Evolutionary conservation across 2,888 invertebrate genomes (phyloP).

Genomic region (Temnothorax ravouxi): DNA sequence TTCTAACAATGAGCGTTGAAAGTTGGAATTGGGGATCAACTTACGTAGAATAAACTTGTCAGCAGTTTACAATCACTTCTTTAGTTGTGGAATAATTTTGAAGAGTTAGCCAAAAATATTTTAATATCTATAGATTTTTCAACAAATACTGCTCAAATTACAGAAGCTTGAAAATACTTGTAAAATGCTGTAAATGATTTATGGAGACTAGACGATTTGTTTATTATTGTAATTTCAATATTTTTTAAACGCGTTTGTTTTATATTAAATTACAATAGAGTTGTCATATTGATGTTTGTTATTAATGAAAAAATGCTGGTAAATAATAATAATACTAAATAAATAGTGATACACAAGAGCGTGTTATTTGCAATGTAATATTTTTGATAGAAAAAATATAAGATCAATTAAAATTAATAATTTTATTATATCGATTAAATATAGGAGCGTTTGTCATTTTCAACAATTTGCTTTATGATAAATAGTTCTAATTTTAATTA

Average conservation of each 20-base stretch:
- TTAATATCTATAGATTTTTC: background rate
- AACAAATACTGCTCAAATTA: background rate
- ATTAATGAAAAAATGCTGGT: background rate
- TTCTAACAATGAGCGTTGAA: background rate
- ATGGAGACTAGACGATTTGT: background rate
- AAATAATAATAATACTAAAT: background rate
- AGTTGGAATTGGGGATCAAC: conserved; percentile 42
- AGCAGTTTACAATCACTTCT: conserved; percentile 19
- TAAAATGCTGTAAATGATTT: background rate
- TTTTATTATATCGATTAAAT: background rate
- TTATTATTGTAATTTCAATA: background rate
- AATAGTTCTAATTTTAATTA: background rate
- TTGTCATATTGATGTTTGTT: background rate
- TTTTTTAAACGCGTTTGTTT: background rate
- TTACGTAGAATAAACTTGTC: conserved; percentile 28
- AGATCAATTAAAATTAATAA: background rate
- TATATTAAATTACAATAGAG: background rate
- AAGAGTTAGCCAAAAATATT: background rate
- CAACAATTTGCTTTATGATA: background rate
- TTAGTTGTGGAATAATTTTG: conserved; percentile 13
- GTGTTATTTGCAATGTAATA: background rate
- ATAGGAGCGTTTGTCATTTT: background rate
- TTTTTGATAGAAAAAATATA: background rate
- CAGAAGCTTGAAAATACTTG: background rate
- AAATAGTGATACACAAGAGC: background rate